These are phyloP conservation scores for Epistrophe eligans DNA, from an alignment of 2,888 invertebrate genomes.

Conservation along the genomic window DNA sequence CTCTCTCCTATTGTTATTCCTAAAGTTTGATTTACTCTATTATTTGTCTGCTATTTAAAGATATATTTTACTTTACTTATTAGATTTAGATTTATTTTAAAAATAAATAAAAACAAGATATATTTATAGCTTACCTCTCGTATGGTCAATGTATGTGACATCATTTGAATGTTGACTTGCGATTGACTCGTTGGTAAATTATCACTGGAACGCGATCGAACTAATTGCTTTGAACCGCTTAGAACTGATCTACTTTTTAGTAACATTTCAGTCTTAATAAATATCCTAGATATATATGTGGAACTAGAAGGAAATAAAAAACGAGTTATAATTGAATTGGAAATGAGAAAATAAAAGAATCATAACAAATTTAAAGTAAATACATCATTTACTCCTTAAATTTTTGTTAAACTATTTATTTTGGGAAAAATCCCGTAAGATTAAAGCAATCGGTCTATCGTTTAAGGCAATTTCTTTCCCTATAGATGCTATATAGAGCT, in stretches of 20 bases:
- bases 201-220: conserved; percentile 93
- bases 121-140: conserved; percentile 90
- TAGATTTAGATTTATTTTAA: conserved; percentile 4
- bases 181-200: conserved; percentile 96
- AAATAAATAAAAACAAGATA: conserved; percentile 9
- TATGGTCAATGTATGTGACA: conserved; percentile 96
- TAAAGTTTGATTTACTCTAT: conserved; percentile 8
- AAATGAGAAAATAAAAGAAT: not conserved
- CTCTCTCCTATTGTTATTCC: conserved; percentile 21
- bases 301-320: conserved; percentile 86
- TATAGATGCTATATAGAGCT: too few relatives aligned
- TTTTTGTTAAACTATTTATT: too few relatives aligned
- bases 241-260: conserved; percentile 93
- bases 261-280: conserved; percentile 97
- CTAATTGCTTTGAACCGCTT: conserved; percentile 90
- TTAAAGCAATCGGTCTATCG: too few relatives aligned
- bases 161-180: conserved; percentile 97
- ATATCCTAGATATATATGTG: conserved; percentile 96
- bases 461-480: too few relatives aligned
- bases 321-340: not conserved
- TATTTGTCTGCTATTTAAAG: conserved; percentile 27
- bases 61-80: conserved; percentile 37
- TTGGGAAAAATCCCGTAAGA: too few relatives aligned
- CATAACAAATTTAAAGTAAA: not conserved
- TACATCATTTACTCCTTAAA: not conserved